phyloP scores from a whole-genome alignment of 2,113 vertebrate genomes.

The Hydropotes inermis region DNA sequence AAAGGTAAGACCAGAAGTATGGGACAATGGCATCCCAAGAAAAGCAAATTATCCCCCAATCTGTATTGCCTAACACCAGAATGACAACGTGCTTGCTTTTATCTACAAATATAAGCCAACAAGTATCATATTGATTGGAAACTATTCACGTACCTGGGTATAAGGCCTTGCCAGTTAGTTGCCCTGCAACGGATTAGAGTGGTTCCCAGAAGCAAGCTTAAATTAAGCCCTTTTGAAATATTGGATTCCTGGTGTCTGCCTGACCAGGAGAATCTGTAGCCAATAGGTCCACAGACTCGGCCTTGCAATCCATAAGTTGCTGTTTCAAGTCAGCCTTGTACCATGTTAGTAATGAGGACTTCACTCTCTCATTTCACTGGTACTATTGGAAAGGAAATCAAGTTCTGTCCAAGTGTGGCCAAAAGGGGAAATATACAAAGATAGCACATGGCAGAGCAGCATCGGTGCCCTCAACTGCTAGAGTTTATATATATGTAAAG shows the following conservation, averaged over 20 bases:
- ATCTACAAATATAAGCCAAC: background rate
- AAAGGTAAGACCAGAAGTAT: background rate
- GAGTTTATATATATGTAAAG: background rate
- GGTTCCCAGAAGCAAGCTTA: background rate
- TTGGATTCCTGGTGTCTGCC: background rate
- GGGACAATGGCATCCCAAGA: background rate
- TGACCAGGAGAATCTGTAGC: background rate
- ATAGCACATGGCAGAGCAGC: background rate
- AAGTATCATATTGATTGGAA: background rate
- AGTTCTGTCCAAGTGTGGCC: background rate
- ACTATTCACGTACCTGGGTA: background rate
- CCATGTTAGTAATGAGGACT: background rate
- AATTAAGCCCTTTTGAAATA: background rate
- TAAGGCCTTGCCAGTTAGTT: background rate
- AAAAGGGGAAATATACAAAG: background rate
- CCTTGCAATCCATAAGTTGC: background rate
- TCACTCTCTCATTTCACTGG: background rate
- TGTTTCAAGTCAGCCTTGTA: background rate
- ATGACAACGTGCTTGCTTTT: background rate
- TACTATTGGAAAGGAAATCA: background rate
- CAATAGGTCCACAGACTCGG: background rate
- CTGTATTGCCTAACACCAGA: background rate
- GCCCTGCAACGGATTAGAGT: background rate
- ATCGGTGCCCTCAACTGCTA: background rate
- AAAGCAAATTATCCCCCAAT: background rate